These are phyloP conservation scores for Apamea anceps DNA, from an alignment of 2,888 invertebrate species.

Conservation along the genomic window DNA sequence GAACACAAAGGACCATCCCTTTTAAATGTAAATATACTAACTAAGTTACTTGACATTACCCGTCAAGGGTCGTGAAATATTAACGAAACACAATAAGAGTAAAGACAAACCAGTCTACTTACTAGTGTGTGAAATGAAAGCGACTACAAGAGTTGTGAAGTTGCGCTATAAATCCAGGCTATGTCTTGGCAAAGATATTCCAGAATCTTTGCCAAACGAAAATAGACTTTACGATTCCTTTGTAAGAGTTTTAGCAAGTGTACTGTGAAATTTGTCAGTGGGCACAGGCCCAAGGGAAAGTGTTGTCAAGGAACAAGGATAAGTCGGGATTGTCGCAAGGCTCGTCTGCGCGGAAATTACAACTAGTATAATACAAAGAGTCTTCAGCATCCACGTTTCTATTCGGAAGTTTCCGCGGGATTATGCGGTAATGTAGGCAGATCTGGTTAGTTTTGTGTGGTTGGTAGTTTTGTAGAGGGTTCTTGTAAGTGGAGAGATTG, in stretches of 20 bases:
- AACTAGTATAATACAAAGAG: constrained; percentile 83
- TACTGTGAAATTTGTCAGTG: constrained; percentile 64
- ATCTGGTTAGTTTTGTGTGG: constrained; percentile 60
- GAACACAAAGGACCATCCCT: constrained; percentile 59
- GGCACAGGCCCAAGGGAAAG: constrained; percentile 84
- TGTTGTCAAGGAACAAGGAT: constrained; percentile 88
- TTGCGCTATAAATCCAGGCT: constrained; percentile 83
- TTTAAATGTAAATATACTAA: constrained; percentile 66
- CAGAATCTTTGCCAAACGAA: constrained; percentile 44
- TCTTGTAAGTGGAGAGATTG: constrained; percentile 30
- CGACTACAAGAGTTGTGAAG: constrained; percentile 86
- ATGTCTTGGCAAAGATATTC: constrained; percentile 66
- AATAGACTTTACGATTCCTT: constrained; percentile 52
- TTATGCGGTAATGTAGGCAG: constrained; percentile 62
- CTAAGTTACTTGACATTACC: constrained; percentile 64
- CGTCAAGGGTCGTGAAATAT: constrained; percentile 64
- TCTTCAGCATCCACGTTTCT: constrained; percentile 75
- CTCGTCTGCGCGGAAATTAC: constrained; percentile 86
- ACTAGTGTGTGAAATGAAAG: constrained; percentile 85
- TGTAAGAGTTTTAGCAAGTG: constrained; percentile 65
- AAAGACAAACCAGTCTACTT: constrained; percentile 77
- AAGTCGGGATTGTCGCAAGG: constrained; percentile 86
- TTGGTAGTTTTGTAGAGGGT: constrained; percentile 51
- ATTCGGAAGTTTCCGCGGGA: constrained; percentile 71
- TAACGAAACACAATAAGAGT: constrained; percentile 72